Evolutionary conservation across 2,888 invertebrate species (phyloP), one percentile per base, ranked within the genome.

Genomic region (Napeogenes sylphis): DNA sequence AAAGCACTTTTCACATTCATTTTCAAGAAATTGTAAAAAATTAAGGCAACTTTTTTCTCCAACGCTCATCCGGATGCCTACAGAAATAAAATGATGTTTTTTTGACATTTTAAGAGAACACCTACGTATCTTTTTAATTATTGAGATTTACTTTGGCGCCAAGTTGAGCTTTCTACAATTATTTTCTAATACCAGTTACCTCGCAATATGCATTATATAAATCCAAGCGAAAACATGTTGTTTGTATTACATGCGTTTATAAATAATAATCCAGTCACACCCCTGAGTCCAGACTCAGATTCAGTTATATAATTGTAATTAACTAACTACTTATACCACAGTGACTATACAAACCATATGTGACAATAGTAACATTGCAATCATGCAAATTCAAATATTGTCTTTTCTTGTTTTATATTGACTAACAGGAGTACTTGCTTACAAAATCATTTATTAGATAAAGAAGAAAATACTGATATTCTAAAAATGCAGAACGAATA

Each of bases 1-100:
- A 70, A 66, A 69, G 58, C 62, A 61, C 21, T 21, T 45, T 59
- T 63, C 46, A 42, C 46, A 42, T 13, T 55, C 47, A 51, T 10
- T 30, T n/a, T 30, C 10, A 30, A 21, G 14, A 47, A 3, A 4
- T 51, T 30, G 3, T 30, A 10, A 30, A 21, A 35, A 54, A 45
- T 56, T 64, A 67, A 64, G 62, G 66, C 64, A 64, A 58, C 58
- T 60, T 58, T 59, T 64, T 60, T 61, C 59, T 61, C 10, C 30
- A 21, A 21, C 21, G 47, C 12, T 30, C 51, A 51, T 12, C n/a
- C n/a, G 51, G 51, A 21, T 10, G 51, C 30, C 21, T 30, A 51
- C 12, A 8, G 3, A 51, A 51, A 10, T 42, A 51, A 51, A 51
- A 51, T 30, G 30, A 51, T 30, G 10, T 51, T 42, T 42, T n/a